These are phyloP conservation scores for Paraplagusia blochii DNA, from an alignment of 2,113 vertebrate genomes.

Conservation along the genomic window DNA sequence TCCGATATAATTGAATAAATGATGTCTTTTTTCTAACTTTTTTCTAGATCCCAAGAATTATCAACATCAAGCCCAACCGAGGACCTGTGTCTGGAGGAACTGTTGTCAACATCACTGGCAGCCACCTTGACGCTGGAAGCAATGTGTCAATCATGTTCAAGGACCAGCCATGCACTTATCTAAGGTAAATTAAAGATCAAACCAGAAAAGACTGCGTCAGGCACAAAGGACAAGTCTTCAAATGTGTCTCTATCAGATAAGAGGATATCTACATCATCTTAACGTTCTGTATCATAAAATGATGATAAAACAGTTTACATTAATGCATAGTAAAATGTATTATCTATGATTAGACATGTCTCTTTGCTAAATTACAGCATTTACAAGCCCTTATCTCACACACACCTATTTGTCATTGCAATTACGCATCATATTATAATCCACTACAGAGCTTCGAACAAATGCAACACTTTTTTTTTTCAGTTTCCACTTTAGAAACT, in stretches of 20 bases:
- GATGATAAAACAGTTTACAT: no score
- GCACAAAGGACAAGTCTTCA: constrained; percentile 40
- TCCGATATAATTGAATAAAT: no score
- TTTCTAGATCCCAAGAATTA: constrained; percentile 83
- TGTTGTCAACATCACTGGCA: constrained; percentile 92
- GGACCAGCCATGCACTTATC: constrained; percentile 88
- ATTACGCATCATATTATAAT: not conserved
- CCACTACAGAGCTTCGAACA: constrained; percentile 4
- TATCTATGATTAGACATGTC: no score
- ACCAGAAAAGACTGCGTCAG: constrained; percentile 18
- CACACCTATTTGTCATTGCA: no score
- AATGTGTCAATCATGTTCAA: constrained; percentile 92
- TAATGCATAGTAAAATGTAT: no score
- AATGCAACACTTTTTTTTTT: not conserved
- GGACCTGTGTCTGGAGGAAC: constrained; percentile 95
- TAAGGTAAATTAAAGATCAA: constrained; percentile 77
- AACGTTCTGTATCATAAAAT: no score
- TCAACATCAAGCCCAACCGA: constrained; percentile 82
- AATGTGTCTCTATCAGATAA: constrained; percentile 20
- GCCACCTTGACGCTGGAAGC: constrained; percentile 93
- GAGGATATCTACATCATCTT: not conserved
- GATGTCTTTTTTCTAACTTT: not conserved
- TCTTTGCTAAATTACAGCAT: no score
- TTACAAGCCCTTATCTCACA: no score
- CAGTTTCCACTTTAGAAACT: constrained; percentile 16